Conservation (phyloP, 2,797 vertebrate species). For the Melopsittacus undulatus region DNA sequence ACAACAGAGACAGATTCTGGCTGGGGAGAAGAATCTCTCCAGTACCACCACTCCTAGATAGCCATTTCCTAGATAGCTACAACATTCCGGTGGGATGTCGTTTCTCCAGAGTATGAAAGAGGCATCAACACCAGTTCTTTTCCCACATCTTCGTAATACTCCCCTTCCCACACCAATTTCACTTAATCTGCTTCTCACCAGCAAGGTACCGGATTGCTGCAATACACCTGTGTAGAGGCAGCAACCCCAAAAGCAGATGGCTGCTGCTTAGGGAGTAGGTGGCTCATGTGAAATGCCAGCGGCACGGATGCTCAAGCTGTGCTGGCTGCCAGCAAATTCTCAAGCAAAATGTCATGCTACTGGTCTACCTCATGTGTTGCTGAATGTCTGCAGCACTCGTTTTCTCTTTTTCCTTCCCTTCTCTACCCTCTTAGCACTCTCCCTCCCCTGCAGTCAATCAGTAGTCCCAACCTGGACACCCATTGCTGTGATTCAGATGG, state of each 20-base stretch:
- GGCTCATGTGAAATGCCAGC: not conserved
- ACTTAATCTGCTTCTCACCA: not conserved
- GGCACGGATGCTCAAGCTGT: fast-evolving
- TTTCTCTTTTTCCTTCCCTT: not conserved
- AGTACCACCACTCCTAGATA: not conserved
- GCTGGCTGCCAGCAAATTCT: not conserved
- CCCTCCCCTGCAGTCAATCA: not conserved
- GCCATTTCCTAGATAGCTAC: not conserved
- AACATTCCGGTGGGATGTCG: fast-evolving
- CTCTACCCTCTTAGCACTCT: not conserved
- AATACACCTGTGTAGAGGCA: not conserved
- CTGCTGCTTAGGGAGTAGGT: not conserved
- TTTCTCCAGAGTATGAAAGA: not conserved
- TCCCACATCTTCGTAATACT: not conserved
- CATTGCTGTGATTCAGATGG: not conserved
- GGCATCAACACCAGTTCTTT: not conserved
- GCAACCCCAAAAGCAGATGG: not conserved
- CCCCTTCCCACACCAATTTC: not conserved
- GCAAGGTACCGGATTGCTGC: not conserved
- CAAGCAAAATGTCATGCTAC: not conserved
- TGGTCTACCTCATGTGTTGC: not conserved
- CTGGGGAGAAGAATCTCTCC: not conserved
- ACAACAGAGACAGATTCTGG: not conserved
- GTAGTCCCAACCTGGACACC: not conserved
- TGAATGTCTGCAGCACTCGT: not conserved